A percentile compares a stretch with the other conserved stretches of the same genome.
These are phyloP conservation scores for Erpobdella octoculata DNA, from an alignment of 2,888 invertebrate species.

Conservation along the genomic window DNA sequence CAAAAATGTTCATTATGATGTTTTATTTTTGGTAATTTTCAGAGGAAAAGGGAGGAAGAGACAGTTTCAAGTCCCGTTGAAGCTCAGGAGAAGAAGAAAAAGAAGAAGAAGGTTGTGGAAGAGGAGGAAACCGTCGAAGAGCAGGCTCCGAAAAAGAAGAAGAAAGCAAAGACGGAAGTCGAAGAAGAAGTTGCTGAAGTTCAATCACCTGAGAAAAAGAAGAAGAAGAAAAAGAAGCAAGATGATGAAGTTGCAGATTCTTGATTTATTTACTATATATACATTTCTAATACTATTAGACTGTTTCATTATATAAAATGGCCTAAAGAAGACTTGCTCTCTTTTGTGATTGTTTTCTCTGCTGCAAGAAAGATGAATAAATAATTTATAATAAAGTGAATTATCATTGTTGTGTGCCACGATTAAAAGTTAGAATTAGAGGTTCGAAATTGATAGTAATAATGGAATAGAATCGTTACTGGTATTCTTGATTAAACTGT, in stretches of 20 bases:
- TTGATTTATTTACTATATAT: no score
- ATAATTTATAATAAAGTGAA: neutral
- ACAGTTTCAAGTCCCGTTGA: slow-evolving; percentile 30
- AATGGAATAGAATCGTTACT: no score
- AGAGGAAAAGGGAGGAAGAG: slow-evolving; percentile 34
- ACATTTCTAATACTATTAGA: no score
- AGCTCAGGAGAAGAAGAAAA: slow-evolving; percentile 44
- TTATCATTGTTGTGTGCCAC: no score
- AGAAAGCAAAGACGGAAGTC: neutral
- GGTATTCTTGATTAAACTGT: neutral
- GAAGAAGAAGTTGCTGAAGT: neutral
- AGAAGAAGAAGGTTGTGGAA: slow-evolving; percentile 42
- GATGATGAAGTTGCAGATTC: slow-evolving; percentile 38
- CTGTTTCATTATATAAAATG: neutral
- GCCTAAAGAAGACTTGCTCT: neutral
- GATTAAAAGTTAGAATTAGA: no score
- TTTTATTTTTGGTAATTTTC: no score
- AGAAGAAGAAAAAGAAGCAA: slow-evolving; percentile 45
- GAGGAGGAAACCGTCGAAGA: slow-evolving; percentile 34
- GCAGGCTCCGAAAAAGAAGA: neutral
- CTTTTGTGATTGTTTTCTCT: neutral
- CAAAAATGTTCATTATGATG: no score
- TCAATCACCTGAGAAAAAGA: slow-evolving; percentile 41
- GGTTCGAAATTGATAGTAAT: no score
- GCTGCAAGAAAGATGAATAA: neutral